Evolutionary conservation across 2,797 vertebrate species (phyloP).

Genomic region (Schizothorax lantsangensis): DNA sequence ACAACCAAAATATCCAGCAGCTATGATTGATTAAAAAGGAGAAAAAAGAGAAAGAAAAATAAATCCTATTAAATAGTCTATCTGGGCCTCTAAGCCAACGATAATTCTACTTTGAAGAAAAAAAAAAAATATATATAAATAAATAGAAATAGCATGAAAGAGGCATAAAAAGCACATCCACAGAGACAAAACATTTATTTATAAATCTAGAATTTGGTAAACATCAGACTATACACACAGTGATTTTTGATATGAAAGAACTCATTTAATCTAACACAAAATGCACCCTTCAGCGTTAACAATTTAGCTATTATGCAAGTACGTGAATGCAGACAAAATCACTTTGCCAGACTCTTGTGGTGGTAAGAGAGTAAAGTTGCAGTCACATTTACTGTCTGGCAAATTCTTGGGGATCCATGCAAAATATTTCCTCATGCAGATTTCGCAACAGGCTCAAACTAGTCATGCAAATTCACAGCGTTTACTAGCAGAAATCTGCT

Average conservation of each 20-base stretch:
- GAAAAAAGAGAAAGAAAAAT: not conserved
- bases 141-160: not conserved
- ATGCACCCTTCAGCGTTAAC: slow-evolving; percentile 6
- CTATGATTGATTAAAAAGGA: not conserved
- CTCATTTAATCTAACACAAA: slow-evolving; percentile 19
- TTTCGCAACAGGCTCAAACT: not conserved
- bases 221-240: slow-evolving; percentile 28
- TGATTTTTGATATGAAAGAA: slow-evolving; percentile 35
- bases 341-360: not conserved
- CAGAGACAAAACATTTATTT: slow-evolving; percentile 60
- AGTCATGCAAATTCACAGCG: not conserved
- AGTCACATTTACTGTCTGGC: not conserved
- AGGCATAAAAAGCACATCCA: slow-evolving; percentile 23
- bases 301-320: not conserved
- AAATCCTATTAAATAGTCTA: not conserved
- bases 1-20: not conserved
- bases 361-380: not conserved
- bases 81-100: not conserved
- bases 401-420: not conserved
- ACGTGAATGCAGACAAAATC: not conserved
- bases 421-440: not conserved
- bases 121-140: not conserved
- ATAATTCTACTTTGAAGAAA: not conserved
- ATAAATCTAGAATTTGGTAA: slow-evolving; percentile 50
- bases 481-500: not conserved